Percentiles rank a stretch among this genome's conserved stretches.
Evolutionary conservation across 1,140 invertebrate genomes (phyloP).

Genomic region (Leguminivora glycinivorella): DNA sequence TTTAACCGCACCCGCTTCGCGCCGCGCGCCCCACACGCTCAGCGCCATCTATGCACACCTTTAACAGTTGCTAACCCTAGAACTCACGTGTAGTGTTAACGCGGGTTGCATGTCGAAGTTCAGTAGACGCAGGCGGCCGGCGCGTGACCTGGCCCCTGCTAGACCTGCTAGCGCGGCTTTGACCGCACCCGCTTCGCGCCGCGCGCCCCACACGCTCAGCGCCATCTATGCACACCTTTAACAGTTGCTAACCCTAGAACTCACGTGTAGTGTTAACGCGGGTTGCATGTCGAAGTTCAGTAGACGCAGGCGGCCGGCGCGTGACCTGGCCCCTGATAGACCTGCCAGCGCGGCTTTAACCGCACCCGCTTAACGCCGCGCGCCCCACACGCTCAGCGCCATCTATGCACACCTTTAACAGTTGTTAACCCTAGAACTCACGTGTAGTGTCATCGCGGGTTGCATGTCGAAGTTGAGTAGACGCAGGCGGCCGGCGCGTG

Average conservation of each 20-base stretch:
- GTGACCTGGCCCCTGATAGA: constrained; percentile 47
- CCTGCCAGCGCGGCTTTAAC: constrained; percentile 54
- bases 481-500: constrained; percentile 46
- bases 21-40: too few relatives aligned
- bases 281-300: constrained; percentile 69
- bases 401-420: too few relatives aligned
- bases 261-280: constrained; percentile 61
- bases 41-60: too few relatives aligned
- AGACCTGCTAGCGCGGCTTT: constrained; percentile 56
- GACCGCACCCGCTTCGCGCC: constrained; percentile 55
- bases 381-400: constrained; percentile 67
- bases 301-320: constrained; percentile 48
- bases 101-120: constrained; percentile 71
- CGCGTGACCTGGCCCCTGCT: constrained; percentile 46
- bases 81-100: too few relatives aligned
- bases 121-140: constrained; percentile 47
- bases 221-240: too few relatives aligned
- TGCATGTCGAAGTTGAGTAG: constrained; percentile 68
- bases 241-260: too few relatives aligned
- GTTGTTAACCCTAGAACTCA: too few relatives aligned
- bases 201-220: constrained; percentile 61
- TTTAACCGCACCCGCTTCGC: constrained; percentile 54
- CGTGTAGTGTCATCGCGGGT: constrained; percentile 62
- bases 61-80: too few relatives aligned
- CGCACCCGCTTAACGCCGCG: too few relatives aligned